Conservation (phyloP, 2,797 vertebrate genomes). For the Pristis pectinata region DNA sequence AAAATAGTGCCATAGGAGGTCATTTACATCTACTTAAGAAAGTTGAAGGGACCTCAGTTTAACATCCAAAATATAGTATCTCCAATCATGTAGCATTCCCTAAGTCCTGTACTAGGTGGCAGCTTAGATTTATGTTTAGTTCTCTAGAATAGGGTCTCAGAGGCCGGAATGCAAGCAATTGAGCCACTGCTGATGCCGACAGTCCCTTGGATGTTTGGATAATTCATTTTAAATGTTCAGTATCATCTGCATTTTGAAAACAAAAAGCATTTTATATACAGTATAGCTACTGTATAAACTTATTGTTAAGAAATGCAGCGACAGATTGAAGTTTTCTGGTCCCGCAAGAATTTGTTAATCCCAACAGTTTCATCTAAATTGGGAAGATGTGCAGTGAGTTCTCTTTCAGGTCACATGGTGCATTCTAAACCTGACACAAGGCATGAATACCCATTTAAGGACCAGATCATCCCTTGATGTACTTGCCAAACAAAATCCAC, state of each 20-base stretch:
- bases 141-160: no score
- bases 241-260: neutral
- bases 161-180: no score
- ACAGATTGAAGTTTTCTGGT: neutral
- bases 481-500: neutral
- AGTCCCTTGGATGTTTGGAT: neutral
- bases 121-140: no score
- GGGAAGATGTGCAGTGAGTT: neutral
- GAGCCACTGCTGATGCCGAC: no score
- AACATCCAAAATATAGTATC: no score
- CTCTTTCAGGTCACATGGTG: neutral
- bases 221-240: neutral
- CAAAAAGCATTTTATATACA: neutral
- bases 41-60: no score
- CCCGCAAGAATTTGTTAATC: neutral
- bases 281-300: neutral
- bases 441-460: neutral
- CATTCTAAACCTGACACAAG: neutral
- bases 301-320: neutral
- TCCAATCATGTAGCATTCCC: no score
- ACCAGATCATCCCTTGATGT: neutral
- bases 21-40: no score
- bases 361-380: neutral
- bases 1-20: no score
- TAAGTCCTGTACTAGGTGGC: no score